Conservation (phyloP, 2,113 vertebrate genomes). For the Ariopsis seemanni region DNA sequence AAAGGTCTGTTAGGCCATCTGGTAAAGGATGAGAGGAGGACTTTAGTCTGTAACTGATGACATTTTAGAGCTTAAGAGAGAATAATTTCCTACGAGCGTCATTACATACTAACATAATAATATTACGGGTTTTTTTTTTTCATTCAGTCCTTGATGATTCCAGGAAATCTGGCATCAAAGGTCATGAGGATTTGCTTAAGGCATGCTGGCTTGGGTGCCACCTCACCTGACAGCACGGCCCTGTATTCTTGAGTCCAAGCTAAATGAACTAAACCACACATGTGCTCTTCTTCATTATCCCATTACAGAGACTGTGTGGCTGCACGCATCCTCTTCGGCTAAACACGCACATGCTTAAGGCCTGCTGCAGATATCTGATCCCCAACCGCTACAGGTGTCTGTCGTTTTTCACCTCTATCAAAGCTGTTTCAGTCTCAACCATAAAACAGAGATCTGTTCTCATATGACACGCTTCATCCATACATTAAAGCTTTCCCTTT, state of each 20-base stretch:
- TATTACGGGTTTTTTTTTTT: neutral
- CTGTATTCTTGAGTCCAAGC: constrained; percentile 11
- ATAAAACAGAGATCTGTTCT: neutral
- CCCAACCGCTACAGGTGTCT: neutral
- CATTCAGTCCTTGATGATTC: neutral
- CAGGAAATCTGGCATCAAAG: neutral
- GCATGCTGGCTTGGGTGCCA: neutral
- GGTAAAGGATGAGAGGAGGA: neutral
- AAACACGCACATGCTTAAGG: neutral
- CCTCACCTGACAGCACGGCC: neutral
- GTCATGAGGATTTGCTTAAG: constrained; percentile 18
- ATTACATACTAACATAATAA: neutral
- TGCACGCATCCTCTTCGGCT: neutral
- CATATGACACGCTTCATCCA: neutral
- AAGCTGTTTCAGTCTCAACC: neutral
- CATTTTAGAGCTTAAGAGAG: neutral
- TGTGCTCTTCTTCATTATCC: constrained; percentile 39
- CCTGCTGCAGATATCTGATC: constrained; percentile 30
- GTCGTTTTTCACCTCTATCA: constrained; percentile 22
- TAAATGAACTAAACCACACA: constrained; percentile 20
- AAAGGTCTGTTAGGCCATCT: neutral
- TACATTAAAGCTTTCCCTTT: constrained; percentile 8
- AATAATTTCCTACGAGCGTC: neutral
- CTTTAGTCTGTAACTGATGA: neutral
- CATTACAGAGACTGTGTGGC: constrained; percentile 14